Evolutionary conservation across 2,888 invertebrate species (phyloP), one percentile per base, ranked within the genome.

Genomic region (Drosophila villosipedis): DNA sequence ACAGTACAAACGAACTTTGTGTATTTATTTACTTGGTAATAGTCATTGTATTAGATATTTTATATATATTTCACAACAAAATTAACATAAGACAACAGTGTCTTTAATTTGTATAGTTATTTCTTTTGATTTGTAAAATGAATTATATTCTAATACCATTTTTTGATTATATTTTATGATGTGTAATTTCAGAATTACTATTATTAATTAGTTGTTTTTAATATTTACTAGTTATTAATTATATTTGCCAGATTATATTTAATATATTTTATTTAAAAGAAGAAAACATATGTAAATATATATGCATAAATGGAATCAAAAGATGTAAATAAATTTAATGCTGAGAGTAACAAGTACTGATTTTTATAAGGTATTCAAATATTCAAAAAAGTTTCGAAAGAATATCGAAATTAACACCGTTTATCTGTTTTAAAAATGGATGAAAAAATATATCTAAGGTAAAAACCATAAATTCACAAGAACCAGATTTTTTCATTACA

Each of bases 1-100:
- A 76, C 53, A 22, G 25, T 49, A 33, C 9, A 61, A 67, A 52
- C 63, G 39, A 39, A 19, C 58, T 65, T 76, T 3, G n/a, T 52
- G 47, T 58, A 49, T 57, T 76, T 64, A 54, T 33, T 2, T 14
- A 33, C 14, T 49, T 54, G 14, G 28, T 22, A n/a, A 16, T 2
- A 39, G 1, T 37, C 25, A 63, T 28, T 39, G 37, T 50, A 43
- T 41, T 35, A 28, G 16, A 62, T 30, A 41, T 14, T 31, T 25
- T 0, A 4, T 19, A 2, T 6, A 2, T 2, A 55, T 22, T 9
- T 14, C n/a, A 53, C 33, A 16, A 10, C 14, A 53, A 54, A 54
- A 28, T 19, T 7, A 4, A 12, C 52, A 12, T 10, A 10, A 28
- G 2, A 5, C 1, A 50, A 19, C 0, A 19, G 19, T 10, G 19